phyloP scores from a whole-genome alignment of 2,888 invertebrate genomes.

The Drymonia ruficornis region DNA sequence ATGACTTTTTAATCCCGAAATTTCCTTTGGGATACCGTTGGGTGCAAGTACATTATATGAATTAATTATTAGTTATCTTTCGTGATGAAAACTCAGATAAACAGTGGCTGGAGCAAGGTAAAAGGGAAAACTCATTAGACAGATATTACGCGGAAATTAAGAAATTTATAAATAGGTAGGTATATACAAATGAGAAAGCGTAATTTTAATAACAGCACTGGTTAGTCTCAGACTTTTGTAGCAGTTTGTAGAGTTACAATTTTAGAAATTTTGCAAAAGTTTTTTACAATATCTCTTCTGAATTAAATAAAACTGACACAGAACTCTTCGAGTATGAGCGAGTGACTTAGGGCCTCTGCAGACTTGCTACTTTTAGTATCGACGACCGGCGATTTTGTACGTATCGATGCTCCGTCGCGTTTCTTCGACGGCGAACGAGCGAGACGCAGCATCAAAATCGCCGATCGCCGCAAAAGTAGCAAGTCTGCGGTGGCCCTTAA shows the following conservation, averaged over 20 bases:
- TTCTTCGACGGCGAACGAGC: too few relatives aligned
- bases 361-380: too few relatives aligned
- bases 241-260: neutral
- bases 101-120: constrained; percentile 11
- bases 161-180: constrained; percentile 5
- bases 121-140: constrained; percentile 16
- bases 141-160: constrained; percentile 15
- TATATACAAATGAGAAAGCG: neutral
- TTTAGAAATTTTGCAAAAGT: neutral
- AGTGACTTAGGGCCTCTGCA: too few relatives aligned
- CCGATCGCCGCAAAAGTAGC: too few relatives aligned
- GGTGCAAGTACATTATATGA: constrained; percentile 26
- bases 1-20: constrained; percentile 36
- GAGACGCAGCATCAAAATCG: too few relatives aligned
- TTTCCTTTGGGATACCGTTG: constrained; percentile 19
- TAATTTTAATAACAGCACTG: neutral
- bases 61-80: constrained; percentile 37
- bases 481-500: too few relatives aligned
- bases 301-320: too few relatives aligned
- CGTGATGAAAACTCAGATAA: constrained; percentile 20
- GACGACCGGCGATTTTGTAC: too few relatives aligned
- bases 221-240: neutral
- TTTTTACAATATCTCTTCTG: too few relatives aligned
- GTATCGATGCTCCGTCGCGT: too few relatives aligned
- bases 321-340: too few relatives aligned